These are phyloP conservation scores for Alentia gelatinosa DNA, from an alignment of 2,888 invertebrate genomes.

Conservation along the genomic window DNA sequence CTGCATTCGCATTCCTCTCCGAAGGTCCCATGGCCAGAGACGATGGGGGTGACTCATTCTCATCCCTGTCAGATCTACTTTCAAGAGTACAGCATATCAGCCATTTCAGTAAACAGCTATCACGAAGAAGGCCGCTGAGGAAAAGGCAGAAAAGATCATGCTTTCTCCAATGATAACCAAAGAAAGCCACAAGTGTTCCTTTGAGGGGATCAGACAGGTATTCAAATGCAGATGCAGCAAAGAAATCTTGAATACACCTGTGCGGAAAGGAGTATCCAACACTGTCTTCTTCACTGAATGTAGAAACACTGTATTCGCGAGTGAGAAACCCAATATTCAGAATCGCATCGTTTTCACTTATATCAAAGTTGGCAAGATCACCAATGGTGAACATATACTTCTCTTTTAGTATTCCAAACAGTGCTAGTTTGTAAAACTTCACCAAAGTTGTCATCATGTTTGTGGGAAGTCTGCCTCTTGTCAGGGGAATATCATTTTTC, in stretches of 20 bases:
- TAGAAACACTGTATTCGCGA: background rate
- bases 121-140: background rate
- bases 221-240: background rate
- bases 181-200: background rate
- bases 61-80: background rate
- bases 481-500: background rate
- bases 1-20: too few relatives aligned
- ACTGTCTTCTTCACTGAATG: background rate
- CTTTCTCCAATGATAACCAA: background rate
- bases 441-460: background rate
- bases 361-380: background rate
- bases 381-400: background rate
- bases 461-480: background rate
- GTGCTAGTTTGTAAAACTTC: background rate
- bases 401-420: background rate
- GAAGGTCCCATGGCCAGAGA: too few relatives aligned
- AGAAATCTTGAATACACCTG: background rate
- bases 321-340: background rate
- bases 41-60: too few relatives aligned
- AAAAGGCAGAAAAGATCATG: background rate
- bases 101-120: background rate
- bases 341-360: background rate
- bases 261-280: background rate
- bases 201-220: background rate
- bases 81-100: background rate